These are phyloP conservation scores for Catocala nupta DNA, from an alignment of 2,888 invertebrate species.

Conservation along the genomic window DNA sequence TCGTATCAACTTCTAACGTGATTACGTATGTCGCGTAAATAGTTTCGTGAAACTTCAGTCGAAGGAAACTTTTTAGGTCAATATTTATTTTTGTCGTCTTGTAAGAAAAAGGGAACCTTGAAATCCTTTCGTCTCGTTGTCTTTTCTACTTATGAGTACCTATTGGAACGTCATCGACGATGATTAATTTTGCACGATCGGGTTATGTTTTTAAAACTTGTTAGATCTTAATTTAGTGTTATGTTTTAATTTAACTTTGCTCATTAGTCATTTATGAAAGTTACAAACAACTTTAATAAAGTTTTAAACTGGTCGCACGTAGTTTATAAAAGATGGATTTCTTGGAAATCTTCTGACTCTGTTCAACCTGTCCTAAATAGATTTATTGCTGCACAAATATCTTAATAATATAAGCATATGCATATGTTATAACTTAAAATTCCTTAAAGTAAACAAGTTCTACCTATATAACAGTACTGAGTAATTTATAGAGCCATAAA, in stretches of 20 bases:
- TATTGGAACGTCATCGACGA: conserved; percentile 32
- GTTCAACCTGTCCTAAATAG: no score
- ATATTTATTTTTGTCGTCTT: conserved; percentile 23
- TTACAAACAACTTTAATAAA: no score
- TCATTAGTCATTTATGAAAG: not conserved
- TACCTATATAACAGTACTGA: no score
- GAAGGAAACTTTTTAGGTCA: conserved; percentile 35
- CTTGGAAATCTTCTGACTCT: no score
- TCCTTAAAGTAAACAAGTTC: no score
- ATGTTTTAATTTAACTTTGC: not conserved
- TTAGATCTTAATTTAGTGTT: not conserved
- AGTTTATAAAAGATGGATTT: no score
- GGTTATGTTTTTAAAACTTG: not conserved
- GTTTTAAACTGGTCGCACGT: no score
- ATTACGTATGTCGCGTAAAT: conserved; percentile 3
- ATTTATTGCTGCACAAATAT: no score
- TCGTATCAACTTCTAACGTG: conserved; percentile 3
- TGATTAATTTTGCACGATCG: conserved; percentile 10
- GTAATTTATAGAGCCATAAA: no score
- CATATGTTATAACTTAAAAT: no score
- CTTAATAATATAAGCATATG: no score
- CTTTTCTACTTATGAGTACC: conserved; percentile 24
- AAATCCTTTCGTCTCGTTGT: conserved; percentile 27
- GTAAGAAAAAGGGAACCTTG: conserved; percentile 33
- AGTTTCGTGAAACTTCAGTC: conserved; percentile 16